These are phyloP conservation scores for Brachionus calyciflorus DNA, from an alignment of 1,140 invertebrate species.

Conservation along the genomic window DNA sequence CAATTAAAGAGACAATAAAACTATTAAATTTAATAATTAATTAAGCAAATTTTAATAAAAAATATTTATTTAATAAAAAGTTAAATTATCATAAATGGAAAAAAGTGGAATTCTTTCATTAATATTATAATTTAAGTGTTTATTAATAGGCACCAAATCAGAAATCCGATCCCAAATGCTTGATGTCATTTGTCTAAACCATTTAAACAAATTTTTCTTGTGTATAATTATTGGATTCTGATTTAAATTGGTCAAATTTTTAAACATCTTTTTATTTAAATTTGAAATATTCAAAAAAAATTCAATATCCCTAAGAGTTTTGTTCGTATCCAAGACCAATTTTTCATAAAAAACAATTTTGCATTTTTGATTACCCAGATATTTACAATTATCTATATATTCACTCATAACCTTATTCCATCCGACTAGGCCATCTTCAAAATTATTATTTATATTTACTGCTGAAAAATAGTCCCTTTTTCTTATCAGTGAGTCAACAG, in stretches of 20 bases:
- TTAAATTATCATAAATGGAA: slow-evolving; percentile 29
- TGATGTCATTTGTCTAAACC: not conserved
- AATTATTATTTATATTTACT: slow-evolving; percentile 86
- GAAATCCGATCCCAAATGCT: not conserved
- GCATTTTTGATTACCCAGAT: slow-evolving; percentile 72
- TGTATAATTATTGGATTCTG: not conserved
- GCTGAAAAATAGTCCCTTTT: slow-evolving; percentile 94
- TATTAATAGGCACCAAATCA: not conserved
- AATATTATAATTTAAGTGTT: not conserved
- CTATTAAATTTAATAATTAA: too few species aligned
- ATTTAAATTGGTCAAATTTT: slow-evolving; percentile 3
- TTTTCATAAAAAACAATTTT: slow-evolving; percentile 92
- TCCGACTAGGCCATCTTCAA: slow-evolving; percentile 80
- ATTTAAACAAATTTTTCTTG: slow-evolving; percentile 7
- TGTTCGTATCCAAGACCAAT: slow-evolving; percentile 83
- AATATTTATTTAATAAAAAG: not conserved
- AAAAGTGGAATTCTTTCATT: not conserved
- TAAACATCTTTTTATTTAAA: slow-evolving; percentile 52
- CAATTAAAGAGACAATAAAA: too few species aligned
- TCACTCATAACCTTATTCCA: slow-evolving; percentile 91
- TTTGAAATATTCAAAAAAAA: slow-evolving; percentile 75
- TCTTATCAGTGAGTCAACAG: slow-evolving; percentile 92
- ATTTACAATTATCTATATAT: slow-evolving; percentile 87
- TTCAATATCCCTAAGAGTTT: slow-evolving; percentile 83
- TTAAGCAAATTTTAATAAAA: too few species aligned